A percentile compares a stretch with the other conserved stretches of the same genome.
Evolutionary conservation across 2,113 vertebrate genomes (phyloP).

Genomic region (Ceyx melanurus): DNA sequence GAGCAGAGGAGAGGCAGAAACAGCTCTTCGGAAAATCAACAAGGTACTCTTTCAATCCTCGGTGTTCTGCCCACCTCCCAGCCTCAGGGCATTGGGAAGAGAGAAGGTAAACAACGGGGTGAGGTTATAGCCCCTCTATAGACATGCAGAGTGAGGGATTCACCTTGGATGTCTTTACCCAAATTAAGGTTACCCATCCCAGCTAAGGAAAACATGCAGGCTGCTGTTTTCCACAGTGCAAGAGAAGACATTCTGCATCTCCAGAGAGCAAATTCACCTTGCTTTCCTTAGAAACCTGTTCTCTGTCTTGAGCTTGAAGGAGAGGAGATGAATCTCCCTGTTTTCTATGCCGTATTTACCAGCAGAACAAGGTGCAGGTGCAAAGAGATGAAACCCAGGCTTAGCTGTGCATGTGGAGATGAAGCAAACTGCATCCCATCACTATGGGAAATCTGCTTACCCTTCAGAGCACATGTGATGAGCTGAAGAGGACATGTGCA

Average conservation of each 20-base stretch:
- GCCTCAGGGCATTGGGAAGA: not conserved
- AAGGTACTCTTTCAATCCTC: constrained; percentile 67
- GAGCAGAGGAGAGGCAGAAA: no score
- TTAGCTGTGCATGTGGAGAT: not conserved
- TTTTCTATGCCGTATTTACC: not conserved
- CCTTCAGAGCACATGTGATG: not conserved
- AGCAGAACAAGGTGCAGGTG: not conserved
- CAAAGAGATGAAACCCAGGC: not conserved
- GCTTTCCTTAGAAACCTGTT: not conserved
- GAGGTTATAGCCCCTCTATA: not conserved
- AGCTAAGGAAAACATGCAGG: not conserved
- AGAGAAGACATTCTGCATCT: not conserved
- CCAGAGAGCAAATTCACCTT: not conserved
- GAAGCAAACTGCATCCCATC: not conserved
- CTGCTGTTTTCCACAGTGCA: not conserved
- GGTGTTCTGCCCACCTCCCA: not conserved
- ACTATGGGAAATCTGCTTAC: not conserved
- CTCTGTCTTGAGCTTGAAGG: not conserved
- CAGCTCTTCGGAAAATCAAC: no score
- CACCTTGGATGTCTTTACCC: not conserved
- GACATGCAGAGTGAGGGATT: not conserved
- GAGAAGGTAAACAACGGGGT: not conserved
- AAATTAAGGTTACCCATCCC: not conserved
- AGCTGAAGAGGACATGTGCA: not conserved
- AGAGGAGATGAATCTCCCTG: not conserved